These are phyloP conservation scores for Drosophila helvetica DNA, from an alignment of 2,888 invertebrate species.

Conservation along the genomic window DNA sequence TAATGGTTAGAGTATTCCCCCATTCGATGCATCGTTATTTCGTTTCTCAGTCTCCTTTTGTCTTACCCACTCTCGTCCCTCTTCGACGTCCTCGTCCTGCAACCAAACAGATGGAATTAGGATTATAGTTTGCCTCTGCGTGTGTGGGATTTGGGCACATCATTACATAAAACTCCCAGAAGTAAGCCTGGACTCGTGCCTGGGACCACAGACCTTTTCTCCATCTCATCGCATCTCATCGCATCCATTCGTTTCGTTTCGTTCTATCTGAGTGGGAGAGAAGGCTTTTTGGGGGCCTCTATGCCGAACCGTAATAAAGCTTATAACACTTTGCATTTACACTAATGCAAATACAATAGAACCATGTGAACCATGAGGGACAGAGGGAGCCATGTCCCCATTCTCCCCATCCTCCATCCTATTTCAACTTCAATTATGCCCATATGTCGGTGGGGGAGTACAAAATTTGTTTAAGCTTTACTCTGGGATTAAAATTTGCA, in stretches of 20 bases:
- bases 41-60: neutral
- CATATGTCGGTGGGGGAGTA: conserved; percentile 67
- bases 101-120: conserved; percentile 37
- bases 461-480: conserved; percentile 77
- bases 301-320: conserved; percentile 71
- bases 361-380: conserved; percentile 13
- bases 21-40: neutral
- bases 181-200: conserved; percentile 48
- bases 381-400: no score
- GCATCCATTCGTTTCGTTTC: neutral
- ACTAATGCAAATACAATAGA: conserved; percentile 80
- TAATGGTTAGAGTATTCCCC: neutral
- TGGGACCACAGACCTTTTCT: conserved; percentile 24
- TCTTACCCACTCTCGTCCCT: neutral
- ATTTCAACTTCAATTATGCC: conserved; percentile 72
- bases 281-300: conserved; percentile 1
- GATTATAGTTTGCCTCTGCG: conserved; percentile 43
- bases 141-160: conserved; percentile 74
- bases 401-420: conserved; percentile 30
- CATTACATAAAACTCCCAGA: conserved; percentile 75
- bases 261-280: no score
- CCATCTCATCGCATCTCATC: neutral
- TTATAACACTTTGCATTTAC: conserved; percentile 80
- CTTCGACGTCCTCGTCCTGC: neutral
- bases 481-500: conserved; percentile 72